Base-by-base conservation (phyloP, 92 coral and sea anemone species). In the Diadumene lineata region DNA sequence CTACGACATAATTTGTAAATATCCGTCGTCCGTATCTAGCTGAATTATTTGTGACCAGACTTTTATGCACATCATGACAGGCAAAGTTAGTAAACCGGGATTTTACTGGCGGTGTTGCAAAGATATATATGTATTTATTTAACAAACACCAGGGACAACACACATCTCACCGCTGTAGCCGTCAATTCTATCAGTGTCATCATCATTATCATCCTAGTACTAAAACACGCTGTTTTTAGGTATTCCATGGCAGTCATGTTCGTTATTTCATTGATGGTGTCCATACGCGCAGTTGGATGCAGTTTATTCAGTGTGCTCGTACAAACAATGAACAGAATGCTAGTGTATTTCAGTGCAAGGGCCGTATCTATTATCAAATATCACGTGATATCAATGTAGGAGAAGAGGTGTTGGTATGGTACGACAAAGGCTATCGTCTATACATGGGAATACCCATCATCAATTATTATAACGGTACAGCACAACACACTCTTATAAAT, bases 351-450 rank as follows among this genome's bases (percentile, higher is more conserved):
- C 96, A 90, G 66, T 87, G 74, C 66, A 73, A 84, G 60, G 92
- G 85, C 1, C 81, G 84, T 46, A 80, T 90, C 1, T 90, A 86
- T 43, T 90, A 90, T 69, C 84, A 89, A 22, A 43, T 87, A 7
- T 73, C 83, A 31, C 84, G 86, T 44, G 79, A 82, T 24, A 80
- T 90, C 28, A 50, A 51, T 32, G 81, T 74, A 9, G 96, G 92
- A 23, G 87, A 83, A n/a, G 96, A 90, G 69, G 66, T 90, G 74
- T 31, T 90, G 50, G 96, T 90, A 15, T 90, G 96, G 96, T 90
- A 90, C 53, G 90, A 88, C 43, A 89, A 90, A 29, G 75, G 87
- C 27, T 90, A 90, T 55, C 82, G 72, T 33, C 88, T 83, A 77
- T 83, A 87, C 78, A 80, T 90, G 72, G 96, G 89, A 0, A 74